Conservation (phyloP, 2,888 invertebrate genomes). For the Apamea monoglypha region DNA sequence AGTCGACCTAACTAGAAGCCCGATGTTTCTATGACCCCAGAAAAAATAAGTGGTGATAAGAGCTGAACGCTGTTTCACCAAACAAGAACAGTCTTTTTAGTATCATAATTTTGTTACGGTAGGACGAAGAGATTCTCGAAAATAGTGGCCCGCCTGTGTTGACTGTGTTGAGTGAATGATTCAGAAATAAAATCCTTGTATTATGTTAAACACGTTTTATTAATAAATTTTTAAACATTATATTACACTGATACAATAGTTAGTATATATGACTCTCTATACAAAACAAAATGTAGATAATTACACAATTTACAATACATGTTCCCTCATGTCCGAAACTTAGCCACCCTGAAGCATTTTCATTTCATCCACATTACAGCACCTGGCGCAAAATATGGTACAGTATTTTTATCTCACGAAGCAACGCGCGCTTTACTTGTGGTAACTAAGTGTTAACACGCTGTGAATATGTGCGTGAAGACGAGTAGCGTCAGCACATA, state of each 20-base stretch:
- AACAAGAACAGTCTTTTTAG: not conserved
- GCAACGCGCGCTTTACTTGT: not conserved
- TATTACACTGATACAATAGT: conserved; percentile 79
- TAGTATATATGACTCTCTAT: conserved; percentile 86
- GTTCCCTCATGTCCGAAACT: conserved; percentile 46
- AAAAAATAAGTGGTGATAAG: no score
- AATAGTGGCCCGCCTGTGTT: not conserved
- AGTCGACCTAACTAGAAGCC: no score
- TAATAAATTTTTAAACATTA: conserved; percentile 84
- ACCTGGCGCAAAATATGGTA: not conserved
- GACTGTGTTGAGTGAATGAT: not conserved
- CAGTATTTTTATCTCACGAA: not conserved
- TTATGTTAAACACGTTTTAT: conserved; percentile 80
- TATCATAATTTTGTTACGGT: not conserved
- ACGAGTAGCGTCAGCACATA: not conserved
- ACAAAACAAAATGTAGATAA: conserved; percentile 79
- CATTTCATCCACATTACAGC: conserved; percentile 17
- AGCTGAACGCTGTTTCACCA: not conserved
- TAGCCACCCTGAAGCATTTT: conserved; percentile 57
- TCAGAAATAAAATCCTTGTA: not conserved
- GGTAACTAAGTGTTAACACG: not conserved
- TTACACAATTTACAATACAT: conserved; percentile 79
- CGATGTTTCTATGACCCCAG: not conserved
- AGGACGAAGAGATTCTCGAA: not conserved
- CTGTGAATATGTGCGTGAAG: not conserved